Conservation (phyloP, 2,113 vertebrate genomes). For the Carassius gibelio region DNA sequence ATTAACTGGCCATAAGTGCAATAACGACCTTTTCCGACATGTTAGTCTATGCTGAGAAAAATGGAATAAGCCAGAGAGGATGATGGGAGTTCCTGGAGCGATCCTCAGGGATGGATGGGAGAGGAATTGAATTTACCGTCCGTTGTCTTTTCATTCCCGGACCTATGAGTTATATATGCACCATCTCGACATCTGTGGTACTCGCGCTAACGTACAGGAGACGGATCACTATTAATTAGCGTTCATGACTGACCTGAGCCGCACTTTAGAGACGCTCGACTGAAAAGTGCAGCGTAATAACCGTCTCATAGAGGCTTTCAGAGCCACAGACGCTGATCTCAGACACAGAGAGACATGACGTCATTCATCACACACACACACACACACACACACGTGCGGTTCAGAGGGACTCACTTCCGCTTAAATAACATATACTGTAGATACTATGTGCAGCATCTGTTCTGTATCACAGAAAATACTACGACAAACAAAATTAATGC, state of each 20-base stretch:
- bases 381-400: too few relatives aligned
- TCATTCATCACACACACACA: neutral
- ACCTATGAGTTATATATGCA: constrained; percentile 60
- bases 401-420: too few relatives aligned
- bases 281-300: neutral
- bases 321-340: neutral
- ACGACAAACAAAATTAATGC: too few relatives aligned
- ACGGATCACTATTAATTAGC: neutral
- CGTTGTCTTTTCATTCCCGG: constrained; percentile 75
- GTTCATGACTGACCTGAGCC: neutral
- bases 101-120: constrained; percentile 68
- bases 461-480: too few relatives aligned
- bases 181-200: neutral
- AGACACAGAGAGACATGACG: neutral
- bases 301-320: neutral
- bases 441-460: too few relatives aligned
- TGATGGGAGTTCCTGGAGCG: constrained; percentile 67
- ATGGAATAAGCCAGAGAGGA: constrained; percentile 73
- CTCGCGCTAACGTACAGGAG: neutral
- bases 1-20: constrained; percentile 78
- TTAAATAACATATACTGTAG: too few relatives aligned
- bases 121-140: constrained; percentile 75
- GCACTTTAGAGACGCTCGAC: neutral
- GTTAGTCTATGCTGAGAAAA: constrained; percentile 72
- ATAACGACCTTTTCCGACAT: constrained; percentile 77